Evolutionary conservation across 2,797 vertebrate species (phyloP), one percentile per base, ranked within the genome.

Genomic region (Megaceryle alcyon): DNA sequence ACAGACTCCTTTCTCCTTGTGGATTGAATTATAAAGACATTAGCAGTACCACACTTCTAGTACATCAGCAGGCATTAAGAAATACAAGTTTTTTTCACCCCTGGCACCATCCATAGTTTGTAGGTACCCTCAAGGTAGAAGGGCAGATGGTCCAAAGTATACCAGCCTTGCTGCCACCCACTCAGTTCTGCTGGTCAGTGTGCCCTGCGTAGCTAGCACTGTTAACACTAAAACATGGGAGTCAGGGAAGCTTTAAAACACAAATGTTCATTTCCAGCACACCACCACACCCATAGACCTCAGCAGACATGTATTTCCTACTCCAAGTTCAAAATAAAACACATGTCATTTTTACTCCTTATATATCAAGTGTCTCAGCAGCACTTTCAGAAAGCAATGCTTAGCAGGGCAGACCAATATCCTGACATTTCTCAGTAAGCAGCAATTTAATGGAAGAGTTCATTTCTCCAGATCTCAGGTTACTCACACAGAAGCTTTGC

Each of bases 271-370:
- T 21, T 78, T 60, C 44, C 31, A 84, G 28, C 22, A 49, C 9
- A 2, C 18, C 5, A 21, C 35, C 33, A 23, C 9, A 44, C n/a
- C 33, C 26, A 5, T 3, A 49, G 20, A 33, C 41, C 14, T 7
- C 77, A 44, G 61, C 29, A 59, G n/a, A 23, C 2, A 2, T 1
- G 0, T 14, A 0, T 17, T 31, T 81, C 48, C 25, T 44, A 33
- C 9, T 22, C 25, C 28, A 88, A 6, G 22, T 65, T 81, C 39
- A 49, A 37, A 61, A 54, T 39, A 39, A 72, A 84, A 39, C 35
- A 15, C 3, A 2, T 7, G 8, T 14, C 11, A 12, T 12, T 82
- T 31, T 23, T 26, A 25, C 25, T 13, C 37, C 21, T 88, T 22
- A 10, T 20, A 8, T 1, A 73, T 2, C 3, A 2, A 54, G 12